Base-by-base conservation (phyloP, 2,888 invertebrate species). In the Caradrina clavipalpis region DNA sequence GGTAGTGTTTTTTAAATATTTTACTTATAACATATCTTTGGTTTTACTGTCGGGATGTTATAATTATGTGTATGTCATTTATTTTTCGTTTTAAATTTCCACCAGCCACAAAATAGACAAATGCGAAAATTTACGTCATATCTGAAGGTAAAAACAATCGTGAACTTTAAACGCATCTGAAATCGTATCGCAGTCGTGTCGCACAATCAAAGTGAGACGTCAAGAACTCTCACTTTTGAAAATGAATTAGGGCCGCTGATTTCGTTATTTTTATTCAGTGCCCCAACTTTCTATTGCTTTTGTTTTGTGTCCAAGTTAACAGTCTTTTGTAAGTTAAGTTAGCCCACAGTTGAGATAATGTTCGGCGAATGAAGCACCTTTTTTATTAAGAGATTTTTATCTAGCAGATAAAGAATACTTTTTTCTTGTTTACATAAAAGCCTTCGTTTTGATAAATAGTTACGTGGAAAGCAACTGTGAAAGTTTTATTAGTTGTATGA, bases 231-330 rank as follows among this genome's bases (percentile, higher is more conserved):
- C 88, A 90, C 88, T 89, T 92, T 90, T 86, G 87, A 88, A 90
- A 92, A 92, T 88, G 90, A 92, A 93, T 93, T 91, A 91, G 89
- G 86, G 80, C 86, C 84, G 86, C 88, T 88, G 90, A 92, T 92
- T 94, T 90, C 87, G 88, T 93, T 93, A 91, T 91, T 94, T 92
- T 92, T 92, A 94, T 94, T 94, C 92, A 93, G 92, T 91, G 89
- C 78, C 88, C 88, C 89, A 93, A 93, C 90, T 94, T 95, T 92
- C 87, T 92, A 93, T 93, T 93, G 92, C 91, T 93, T 92, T 92
- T 92, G 91, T 90, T 88, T 85, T 81, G 85, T 87, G 84, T 86
- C 77, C 84, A 83, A 83, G 84, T 83, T 85, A 85, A 83, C 85
- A 90, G 86, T 86, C 84, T 88, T 87, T 88, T 89, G 86, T 88